Evolutionary conservation across 2,113 vertebrate genomes (phyloP).

Genomic region (Phoenicopterus ruber): DNA sequence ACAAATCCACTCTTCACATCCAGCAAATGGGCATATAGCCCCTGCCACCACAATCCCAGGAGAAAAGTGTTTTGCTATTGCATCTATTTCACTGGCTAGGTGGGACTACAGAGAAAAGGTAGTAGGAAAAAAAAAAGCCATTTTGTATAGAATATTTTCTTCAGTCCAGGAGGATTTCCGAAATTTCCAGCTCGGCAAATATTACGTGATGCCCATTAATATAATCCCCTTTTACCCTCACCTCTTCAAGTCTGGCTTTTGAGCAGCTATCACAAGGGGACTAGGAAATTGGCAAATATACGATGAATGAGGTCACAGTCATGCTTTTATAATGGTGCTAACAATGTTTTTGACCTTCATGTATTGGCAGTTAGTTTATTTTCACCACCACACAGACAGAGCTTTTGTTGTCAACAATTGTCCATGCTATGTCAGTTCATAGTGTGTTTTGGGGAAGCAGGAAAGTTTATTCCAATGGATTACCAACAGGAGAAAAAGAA

Average conservation of each 20-base stretch:
- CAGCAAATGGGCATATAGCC: background rate
- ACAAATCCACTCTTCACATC: background rate
- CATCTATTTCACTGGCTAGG: background rate
- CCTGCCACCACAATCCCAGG: background rate
- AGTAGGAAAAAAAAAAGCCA: background rate
- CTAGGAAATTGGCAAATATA: background rate
- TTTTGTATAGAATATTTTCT: background rate
- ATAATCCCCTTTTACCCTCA: background rate
- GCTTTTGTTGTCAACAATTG: background rate
- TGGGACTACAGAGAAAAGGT: background rate
- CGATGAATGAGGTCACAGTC: background rate
- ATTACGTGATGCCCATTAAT: background rate
- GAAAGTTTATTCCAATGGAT: background rate
- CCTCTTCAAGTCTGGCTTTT: background rate
- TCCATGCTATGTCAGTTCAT: background rate
- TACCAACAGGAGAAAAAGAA: background rate
- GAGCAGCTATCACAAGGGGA: background rate
- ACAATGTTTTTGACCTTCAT: background rate
- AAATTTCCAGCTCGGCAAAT: background rate
- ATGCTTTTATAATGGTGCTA: background rate
- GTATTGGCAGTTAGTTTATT: background rate
- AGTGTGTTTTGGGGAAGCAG: background rate
- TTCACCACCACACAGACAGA: background rate
- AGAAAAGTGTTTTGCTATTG: accelerated
- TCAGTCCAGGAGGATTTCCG: background rate